phyloP scores from a whole-genome alignment of 2,797 vertebrate species.

The Sardinella longiceps region DNA sequence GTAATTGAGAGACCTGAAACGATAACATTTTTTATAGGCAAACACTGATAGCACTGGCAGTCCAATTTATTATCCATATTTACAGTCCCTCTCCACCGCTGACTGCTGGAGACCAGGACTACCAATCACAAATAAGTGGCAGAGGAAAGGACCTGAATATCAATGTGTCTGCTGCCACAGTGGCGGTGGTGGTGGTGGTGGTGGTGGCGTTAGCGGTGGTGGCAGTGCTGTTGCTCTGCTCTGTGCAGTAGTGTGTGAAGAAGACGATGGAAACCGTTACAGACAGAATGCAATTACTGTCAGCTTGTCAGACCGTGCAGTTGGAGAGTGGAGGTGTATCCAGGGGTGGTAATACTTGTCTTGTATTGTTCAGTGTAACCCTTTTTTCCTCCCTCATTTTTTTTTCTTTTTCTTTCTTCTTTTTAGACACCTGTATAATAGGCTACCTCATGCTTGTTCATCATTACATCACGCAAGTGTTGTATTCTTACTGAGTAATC shows the following conservation, averaged over 20 bases:
- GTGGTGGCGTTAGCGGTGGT: background rate
- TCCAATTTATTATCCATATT: background rate
- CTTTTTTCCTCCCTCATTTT: too few relatives aligned
- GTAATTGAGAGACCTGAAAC: background rate
- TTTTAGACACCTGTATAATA: background rate
- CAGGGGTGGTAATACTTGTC: background rate
- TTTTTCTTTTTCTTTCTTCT: background rate
- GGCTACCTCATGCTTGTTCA: background rate
- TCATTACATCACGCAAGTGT: background rate
- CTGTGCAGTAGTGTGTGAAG: background rate
- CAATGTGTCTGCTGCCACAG: background rate
- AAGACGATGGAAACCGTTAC: background rate
- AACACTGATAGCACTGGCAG: background rate
- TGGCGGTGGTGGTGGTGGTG: background rate
- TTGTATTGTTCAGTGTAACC: background rate
- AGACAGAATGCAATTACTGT: constrained; percentile 18
- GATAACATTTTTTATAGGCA: background rate
- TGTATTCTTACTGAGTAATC: too few relatives aligned
- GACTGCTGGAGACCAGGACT: background rate
- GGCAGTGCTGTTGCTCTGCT: background rate
- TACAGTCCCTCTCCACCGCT: background rate
- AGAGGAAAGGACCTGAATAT: background rate
- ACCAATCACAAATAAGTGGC: constrained; percentile 21
- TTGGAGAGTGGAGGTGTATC: background rate
- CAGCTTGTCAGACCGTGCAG: background rate